Base-by-base conservation (phyloP, 2,113 vertebrate species). In the Pachyramphus minor region DNA sequence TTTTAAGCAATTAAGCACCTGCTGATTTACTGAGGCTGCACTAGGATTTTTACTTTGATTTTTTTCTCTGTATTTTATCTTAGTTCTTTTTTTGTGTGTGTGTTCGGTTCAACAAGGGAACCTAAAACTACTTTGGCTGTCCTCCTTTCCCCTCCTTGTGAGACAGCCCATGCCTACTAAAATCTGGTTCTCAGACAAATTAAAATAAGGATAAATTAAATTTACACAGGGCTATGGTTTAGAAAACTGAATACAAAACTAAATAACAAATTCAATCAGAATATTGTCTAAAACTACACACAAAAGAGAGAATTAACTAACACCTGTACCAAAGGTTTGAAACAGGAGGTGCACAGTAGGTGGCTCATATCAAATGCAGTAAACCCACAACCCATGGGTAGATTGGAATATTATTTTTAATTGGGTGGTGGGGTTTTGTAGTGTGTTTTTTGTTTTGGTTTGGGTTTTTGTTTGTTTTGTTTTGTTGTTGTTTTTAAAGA, bases 1-100 rank as follows among this genome's bases (percentile, higher is more conserved):
- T 96, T 95, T 95, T 93, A 95, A 84, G 93, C 91, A 97, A 96
- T 98, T 98, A 98, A 96, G 85, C 92, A 90, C 94, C 96, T 96
- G 89, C 93, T 96, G 96, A 90, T 97, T 94, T 84, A 81, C 39
- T 89, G 91, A 93, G 44, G 37, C 97, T 95, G 75, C 68, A 78
- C 76, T 66, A 81, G 56, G 88, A 88, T 91, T 83, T 95, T 96
- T 90, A 73, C 96, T 97, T 96, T 90, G 69, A 96, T 79, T 96
- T 96, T 81, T 96, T 88, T 60, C 81, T 76, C 68, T 45, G 30
- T 53, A 91, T 94, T 96, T 94, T 92, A 90, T 56, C 94, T 93
- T 75, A 67, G 50, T 92, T 76, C 37, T 91, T 97, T 89, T 96
- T 82, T 79, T 59, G 16, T 37, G 25, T 37, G 25, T 23, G 25